A percentile compares a stretch with the other conserved stretches of the same genome.
These are phyloP conservation scores for Butorides virescens DNA, from an alignment of 2,113 vertebrate genomes.

Conservation along the genomic window DNA sequence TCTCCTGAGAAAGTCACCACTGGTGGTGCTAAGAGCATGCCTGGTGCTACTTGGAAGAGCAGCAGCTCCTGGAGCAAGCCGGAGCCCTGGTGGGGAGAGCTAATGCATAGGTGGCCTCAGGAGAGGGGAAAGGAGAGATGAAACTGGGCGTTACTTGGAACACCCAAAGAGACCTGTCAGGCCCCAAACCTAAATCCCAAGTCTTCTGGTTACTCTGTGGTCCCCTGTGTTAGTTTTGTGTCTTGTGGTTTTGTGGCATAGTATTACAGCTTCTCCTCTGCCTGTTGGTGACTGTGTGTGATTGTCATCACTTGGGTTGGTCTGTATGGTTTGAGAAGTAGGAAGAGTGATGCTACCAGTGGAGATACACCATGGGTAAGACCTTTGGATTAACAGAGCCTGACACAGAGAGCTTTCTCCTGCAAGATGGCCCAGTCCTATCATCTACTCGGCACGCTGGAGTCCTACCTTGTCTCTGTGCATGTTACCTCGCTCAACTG, in stretches of 20 bases:
- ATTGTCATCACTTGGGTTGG: too few relatives aligned
- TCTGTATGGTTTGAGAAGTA: not conserved
- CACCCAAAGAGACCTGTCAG: not conserved
- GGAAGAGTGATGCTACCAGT: not conserved
- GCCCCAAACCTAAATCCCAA: not conserved
- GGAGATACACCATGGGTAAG: not conserved
- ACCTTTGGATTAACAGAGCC: not conserved
- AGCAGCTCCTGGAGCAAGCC: not conserved
- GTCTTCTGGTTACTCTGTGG: not conserved
- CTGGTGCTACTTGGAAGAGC: not conserved
- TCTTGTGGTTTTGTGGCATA: not conserved
- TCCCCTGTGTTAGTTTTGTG: not conserved
- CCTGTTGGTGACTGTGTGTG: accelerated
- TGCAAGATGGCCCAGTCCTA: not conserved
- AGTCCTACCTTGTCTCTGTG: not conserved
- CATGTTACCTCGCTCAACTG: not conserved
- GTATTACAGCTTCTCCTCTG: not conserved
- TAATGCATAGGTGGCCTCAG: not conserved
- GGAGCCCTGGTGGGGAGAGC: not conserved
- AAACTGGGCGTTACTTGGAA: not conserved
- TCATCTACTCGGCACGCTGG: accelerated
- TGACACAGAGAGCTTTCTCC: not conserved
- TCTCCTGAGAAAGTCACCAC: not conserved
- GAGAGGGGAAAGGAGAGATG: not conserved
- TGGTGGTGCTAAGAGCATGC: not conserved